Base-by-base conservation (phyloP, 2,888 invertebrate species). In the Bombylius discolor region DNA sequence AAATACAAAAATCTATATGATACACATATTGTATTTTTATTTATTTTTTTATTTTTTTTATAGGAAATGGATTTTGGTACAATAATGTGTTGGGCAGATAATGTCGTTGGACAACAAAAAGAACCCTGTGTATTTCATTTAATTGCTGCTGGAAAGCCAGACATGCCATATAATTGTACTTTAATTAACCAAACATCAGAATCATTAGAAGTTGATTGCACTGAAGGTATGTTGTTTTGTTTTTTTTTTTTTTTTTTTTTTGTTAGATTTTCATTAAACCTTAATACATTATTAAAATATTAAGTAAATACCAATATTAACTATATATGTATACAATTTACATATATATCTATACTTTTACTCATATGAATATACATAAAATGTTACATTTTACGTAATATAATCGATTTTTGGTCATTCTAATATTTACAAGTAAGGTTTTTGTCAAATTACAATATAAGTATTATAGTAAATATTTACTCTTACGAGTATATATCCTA, bases 61-160 rank as follows among this genome's bases (percentile, higher is more conserved):
- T 66, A 74, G 74, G 87, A 87, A 74, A 78, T 84, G 76, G 87
- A 87, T 71, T 87, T 85, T 70, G 87, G 87, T 57, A 84, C 83
- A 55, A 81, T 87, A 51, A 79, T 84, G 72, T 87, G 87, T 68
- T 85, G 84, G 82, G 87, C 85, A 33, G 80, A 78, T 66, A 87
- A 87, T 71, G 76, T 77, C 51, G 83, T 85, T 39, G 87, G 87
- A 51, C 79, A 79, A 60, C 87, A 87, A 70, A 77, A 77, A 64
- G 84, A 83, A 65, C 85, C 87, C 13, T 87, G 87, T 73, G 80
- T 85, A 60, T 87, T 84, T 74, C 85, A 84, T 70, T 81, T 87
- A 63, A 86, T 87, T 66, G 82, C 84, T 33, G 85, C 84, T 70
- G 88, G 87, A 50, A 85, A 85, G 69, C 88, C 88, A 51, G 87